These are phyloP conservation scores for Diogma glabrata DNA, from an alignment of 2,888 invertebrate species.

Conservation along the genomic window DNA sequence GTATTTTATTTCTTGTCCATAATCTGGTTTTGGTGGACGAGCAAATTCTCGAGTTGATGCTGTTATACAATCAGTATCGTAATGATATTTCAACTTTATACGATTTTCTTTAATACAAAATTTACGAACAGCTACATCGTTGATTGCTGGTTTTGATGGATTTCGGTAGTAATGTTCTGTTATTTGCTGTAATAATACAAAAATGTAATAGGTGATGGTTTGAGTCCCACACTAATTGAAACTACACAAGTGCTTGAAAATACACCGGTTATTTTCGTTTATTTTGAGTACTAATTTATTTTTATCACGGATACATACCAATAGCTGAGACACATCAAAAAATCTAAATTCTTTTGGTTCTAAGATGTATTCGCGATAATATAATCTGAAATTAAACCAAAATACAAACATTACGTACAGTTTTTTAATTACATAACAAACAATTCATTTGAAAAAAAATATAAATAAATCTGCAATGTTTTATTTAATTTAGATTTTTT, in stretches of 20 bases:
- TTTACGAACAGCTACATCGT: slow-evolving; percentile 52
- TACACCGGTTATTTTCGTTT: too few relatives aligned
- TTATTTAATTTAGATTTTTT: too few relatives aligned
- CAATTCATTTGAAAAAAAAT: too few relatives aligned
- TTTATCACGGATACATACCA: background rate
- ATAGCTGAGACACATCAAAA: background rate
- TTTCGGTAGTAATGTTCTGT: slow-evolving; percentile 52
- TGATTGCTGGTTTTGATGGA: slow-evolving; percentile 39
- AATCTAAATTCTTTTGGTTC: background rate
- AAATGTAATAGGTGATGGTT: too few relatives aligned
- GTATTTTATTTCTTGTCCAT: slow-evolving; percentile 52
- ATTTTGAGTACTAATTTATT: background rate
- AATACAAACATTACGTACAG: slow-evolving; percentile 12
- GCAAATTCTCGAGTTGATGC: slow-evolving; percentile 46
- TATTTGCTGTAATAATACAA: slow-evolving; percentile 42
- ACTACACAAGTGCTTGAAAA: too few relatives aligned
- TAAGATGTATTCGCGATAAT: slow-evolving; percentile 18
- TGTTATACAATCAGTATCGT: slow-evolving; percentile 30
- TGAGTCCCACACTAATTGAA: too few relatives aligned
- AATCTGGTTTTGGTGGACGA: slow-evolving; percentile 59
- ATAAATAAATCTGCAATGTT: too few relatives aligned
- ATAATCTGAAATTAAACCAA: slow-evolving; percentile 17
- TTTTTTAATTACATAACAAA: slow-evolving; percentile 1
- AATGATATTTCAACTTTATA: slow-evolving; percentile 34
- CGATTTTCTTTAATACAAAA: slow-evolving; percentile 48